Evolutionary conservation across 1,140 invertebrate genomes (phyloP).

Genomic region (Papilio helenus): DNA sequence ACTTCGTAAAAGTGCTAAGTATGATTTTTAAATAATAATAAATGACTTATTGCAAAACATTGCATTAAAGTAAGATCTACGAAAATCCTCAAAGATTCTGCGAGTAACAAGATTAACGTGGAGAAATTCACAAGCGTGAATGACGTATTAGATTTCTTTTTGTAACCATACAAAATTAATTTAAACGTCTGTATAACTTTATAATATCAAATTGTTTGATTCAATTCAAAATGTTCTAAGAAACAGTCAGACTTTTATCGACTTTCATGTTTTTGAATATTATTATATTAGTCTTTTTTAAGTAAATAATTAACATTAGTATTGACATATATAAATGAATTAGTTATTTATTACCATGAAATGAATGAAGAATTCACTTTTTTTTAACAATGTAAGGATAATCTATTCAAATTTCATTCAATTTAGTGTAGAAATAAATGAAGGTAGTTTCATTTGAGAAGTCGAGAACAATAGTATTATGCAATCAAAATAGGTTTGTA

Average conservation of each 20-base stretch:
- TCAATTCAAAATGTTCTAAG: background rate
- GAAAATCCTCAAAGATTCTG: background rate
- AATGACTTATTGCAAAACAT: no score
- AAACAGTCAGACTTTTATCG: background rate
- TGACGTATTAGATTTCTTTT: background rate
- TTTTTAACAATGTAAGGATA: background rate
- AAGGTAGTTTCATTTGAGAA: slow-evolving; percentile 9
- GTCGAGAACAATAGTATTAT: slow-evolving; percentile 53
- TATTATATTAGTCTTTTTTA: background rate
- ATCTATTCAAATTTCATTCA: background rate
- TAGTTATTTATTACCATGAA: background rate
- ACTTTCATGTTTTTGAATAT: background rate
- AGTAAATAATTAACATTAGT: no score
- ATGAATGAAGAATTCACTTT: no score
- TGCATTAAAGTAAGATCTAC: background rate
- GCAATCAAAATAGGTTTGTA: slow-evolving; percentile 56
- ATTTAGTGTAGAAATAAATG: slow-evolving; percentile 1
- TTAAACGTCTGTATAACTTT: background rate
- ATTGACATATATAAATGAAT: background rate
- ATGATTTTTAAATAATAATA: no score
- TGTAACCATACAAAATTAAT: slow-evolving; percentile 1
- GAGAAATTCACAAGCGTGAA: background rate
- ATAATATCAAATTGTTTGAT: background rate
- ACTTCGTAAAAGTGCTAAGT: no score
- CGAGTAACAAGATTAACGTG: background rate